Base-by-base conservation (phyloP, 2,113 vertebrate species). In the Dicerorhinus sumatrensis region DNA sequence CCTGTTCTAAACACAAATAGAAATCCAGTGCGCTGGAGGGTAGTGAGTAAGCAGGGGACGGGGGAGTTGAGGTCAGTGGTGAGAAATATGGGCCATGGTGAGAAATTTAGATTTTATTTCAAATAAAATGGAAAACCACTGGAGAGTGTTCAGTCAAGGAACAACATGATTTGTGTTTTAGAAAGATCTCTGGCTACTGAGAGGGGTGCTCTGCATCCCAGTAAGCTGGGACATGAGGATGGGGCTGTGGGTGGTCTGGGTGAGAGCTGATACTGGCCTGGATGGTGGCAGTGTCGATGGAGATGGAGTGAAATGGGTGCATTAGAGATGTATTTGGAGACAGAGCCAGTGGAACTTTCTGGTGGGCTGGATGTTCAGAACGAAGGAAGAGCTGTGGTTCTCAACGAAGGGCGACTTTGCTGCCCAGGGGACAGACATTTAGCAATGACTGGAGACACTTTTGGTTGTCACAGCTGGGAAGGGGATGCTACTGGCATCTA, bases 221-320 rank as follows among this genome's bases (percentile, higher is more conserved):
- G 39, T 12, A n/a, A 51, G 46, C 46, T 4, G 54, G 54, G 33
- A 11, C 9, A 0, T 2, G 18, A 48, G 8, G 46, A 6, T 18
- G 1, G 18, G 51, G 14, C 13, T 54, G 51, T 16, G 3, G 51
- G 14, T 54, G 14, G 51, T 16, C 51, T 54, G 51, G 51, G 51
- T 14, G 51, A 54, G 4, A 36, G 48, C 88, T 6, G 4, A 5
- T 6, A 2, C 0, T n/a, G 80, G 69, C 70, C 69, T 29, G 33
- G 54, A 6, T 4, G 25, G 10, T 54, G 31, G 46, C 12, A 36
- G 25, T 21, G 0, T 5, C 25, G 1, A 1, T 8, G 29, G 42
- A 46, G 23, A 31, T 4, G 31, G 65, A 67, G 63, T 39, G 69
- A 70, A 77, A 29, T 8, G 29, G 36, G 42, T 67, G n/a, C 31